These are phyloP conservation scores for Eupithecia insigniata DNA, from an alignment of 2,888 invertebrate genomes.

Conservation along the genomic window DNA sequence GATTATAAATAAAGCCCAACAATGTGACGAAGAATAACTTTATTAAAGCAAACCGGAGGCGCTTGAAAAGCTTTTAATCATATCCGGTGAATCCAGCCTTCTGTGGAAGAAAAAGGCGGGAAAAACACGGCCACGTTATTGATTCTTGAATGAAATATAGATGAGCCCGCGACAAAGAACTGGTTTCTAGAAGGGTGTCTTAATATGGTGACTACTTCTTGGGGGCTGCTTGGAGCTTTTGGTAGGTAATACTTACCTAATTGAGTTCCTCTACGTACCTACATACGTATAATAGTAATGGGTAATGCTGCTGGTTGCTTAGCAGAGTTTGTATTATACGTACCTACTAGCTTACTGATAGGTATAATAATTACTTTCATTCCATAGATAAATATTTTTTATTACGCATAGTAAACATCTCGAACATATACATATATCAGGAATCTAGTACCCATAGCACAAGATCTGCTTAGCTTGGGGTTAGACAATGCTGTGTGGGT, in stretches of 20 bases:
- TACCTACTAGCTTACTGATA: no score
- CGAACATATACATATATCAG: no score
- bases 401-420: no score
- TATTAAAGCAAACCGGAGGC: conserved; percentile 5
- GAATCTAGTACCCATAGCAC: no score
- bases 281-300: no score
- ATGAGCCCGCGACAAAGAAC: conserved; percentile 28
- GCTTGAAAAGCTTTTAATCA: conserved; percentile 31
- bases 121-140: conserved; percentile 35
- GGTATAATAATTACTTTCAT: no score
- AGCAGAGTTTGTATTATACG: no score
- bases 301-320: no score
- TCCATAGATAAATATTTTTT: no score
- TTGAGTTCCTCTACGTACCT: no score
- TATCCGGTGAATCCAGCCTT: conserved; percentile 27
- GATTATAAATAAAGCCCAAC: not conserved
- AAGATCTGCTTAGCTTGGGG: no score
- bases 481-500: no score
- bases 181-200: not conserved
- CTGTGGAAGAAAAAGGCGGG: conserved; percentile 29
- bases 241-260: not conserved
- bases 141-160: conserved; percentile 44
- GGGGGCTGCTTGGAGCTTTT: not conserved
- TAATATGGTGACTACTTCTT: not conserved
- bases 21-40: conserved; percentile 11